Percentiles rank a stretch among this genome's conserved stretches.
phyloP scores from a whole-genome alignment of 2,113 vertebrate species.

The Ptychochromis oligacanthus region DNA sequence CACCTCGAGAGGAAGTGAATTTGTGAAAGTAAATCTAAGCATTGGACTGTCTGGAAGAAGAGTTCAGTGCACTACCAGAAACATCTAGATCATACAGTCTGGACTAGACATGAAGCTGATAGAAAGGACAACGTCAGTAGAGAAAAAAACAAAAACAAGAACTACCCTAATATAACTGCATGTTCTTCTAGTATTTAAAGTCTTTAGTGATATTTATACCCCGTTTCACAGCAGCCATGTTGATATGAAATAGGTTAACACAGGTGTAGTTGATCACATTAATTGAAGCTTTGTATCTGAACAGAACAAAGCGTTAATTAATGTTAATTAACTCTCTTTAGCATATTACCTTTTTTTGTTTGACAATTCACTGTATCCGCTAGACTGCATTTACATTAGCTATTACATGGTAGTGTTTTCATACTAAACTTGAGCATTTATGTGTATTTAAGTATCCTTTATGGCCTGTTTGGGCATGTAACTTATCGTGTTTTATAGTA shows the following conservation, averaged over 20 bases:
- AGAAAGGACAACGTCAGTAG: background rate
- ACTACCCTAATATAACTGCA: too few species aligned
- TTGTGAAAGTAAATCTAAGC: conserved; percentile 58
- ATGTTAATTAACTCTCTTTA: background rate
- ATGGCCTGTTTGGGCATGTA: background rate
- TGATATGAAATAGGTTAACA: background rate
- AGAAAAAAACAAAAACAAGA: too few species aligned
- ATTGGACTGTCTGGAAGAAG: conserved; percentile 25
- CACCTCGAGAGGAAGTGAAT: conserved; percentile 42
- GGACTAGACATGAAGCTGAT: background rate
- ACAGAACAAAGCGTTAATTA: background rate
- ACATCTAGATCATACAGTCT: conserved; percentile 10
- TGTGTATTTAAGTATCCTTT: background rate
- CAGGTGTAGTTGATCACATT: too few species aligned
- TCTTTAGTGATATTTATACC: background rate
- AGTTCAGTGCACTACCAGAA: conserved; percentile 37
- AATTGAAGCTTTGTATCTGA: background rate
- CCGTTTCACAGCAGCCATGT: background rate
- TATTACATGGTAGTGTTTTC: background rate
- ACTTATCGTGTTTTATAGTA: background rate
- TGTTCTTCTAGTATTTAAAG: background rate
- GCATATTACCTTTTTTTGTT: background rate
- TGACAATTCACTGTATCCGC: background rate
- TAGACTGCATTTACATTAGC: background rate
- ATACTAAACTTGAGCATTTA: background rate